Base-by-base conservation (phyloP, 2,113 vertebrate species). In the Syrrhaptes paradoxus region DNA sequence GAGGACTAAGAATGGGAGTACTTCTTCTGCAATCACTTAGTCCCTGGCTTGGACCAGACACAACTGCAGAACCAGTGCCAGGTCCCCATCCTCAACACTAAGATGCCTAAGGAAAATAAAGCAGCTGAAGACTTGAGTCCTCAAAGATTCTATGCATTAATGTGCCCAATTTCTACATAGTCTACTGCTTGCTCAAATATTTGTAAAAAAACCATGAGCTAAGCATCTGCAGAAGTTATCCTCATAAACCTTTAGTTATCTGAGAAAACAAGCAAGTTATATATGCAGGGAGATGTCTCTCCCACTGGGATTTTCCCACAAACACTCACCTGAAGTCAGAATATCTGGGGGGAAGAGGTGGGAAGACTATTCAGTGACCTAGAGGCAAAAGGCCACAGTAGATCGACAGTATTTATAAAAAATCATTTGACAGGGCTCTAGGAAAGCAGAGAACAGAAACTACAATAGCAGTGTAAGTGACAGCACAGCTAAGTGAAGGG, bases 361-460 rank as follows among this genome's bases (percentile, higher is more conserved):
- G 43, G 25, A 73, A 96, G 63, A 76, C n/a, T 88, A 13, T 22
- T 80, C 31, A 73, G 66, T 61, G 58, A 85, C 20, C 18, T 68
- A 13, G 34, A 26, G 19, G 71, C 45, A 93, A 87, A 94, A 83
- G 66, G 49, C 19, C 58, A 76, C 14, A 75, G 63, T 10, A 79
- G 28, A 63, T 16, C 65, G 48, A 72, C 46, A 24, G n/a, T 84
- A 65, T 87, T 90, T 91, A 59, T 65, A 80, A 74, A 71, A 52
- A 76, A 85, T 51, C 28, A 76, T 72, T 91, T 78, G 78, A 75
- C 46, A 87, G 41, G 54, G 78, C 77, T 94, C 26, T 52, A 87
- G 62, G 10, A 93, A 79, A 89, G 62, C 81, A 87, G n/a, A 73
- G 79, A 94, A 82, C 38, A 87, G 63, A 63, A 94, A 85, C 71